Conservation (phyloP, 2,797 vertebrate species). For the Notamacropus eugenii region DNA sequence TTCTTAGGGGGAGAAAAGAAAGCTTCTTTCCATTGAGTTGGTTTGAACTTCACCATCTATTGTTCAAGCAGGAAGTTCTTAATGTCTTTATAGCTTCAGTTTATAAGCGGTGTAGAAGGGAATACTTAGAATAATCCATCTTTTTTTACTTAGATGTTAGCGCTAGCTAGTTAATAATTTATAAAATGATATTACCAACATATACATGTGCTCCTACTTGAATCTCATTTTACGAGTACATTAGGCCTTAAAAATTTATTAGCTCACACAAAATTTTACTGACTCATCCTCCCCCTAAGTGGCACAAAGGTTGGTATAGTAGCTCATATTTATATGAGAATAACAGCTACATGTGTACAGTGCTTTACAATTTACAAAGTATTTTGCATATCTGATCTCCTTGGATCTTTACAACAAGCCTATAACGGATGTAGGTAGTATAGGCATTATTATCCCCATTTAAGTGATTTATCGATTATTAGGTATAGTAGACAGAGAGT, state of each 20-base stretch:
- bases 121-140: slow-evolving; percentile 53
- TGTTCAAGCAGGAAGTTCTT: slow-evolving; percentile 47
- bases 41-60: slow-evolving; percentile 61
- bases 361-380: neutral
- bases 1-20: slow-evolving; percentile 47
- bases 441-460: neutral
- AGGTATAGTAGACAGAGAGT: neutral
- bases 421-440: neutral
- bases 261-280: slow-evolving; percentile 5
- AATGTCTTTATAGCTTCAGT: slow-evolving; percentile 59
- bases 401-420: neutral
- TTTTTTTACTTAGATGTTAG: slow-evolving; percentile 61
- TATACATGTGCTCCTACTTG: slow-evolving; percentile 40
- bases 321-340: neutral
- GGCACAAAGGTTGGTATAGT: slow-evolving; percentile 20
- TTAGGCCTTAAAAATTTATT: slow-evolving; percentile 49
- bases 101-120: slow-evolving; percentile 65
- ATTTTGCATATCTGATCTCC: neutral
- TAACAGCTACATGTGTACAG: neutral
- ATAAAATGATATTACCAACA: slow-evolving; percentile 54
- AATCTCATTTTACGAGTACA: slow-evolving; percentile 42
- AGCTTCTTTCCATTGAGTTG: slow-evolving; percentile 41
- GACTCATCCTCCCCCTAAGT: slow-evolving; percentile 21
- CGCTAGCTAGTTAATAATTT: slow-evolving; percentile 59
- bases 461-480: neutral